Percentiles rank a stretch among this genome's conserved stretches.
phyloP scores from a whole-genome alignment of 2,888 invertebrate genomes.

The Thymelicus sylvestris region DNA sequence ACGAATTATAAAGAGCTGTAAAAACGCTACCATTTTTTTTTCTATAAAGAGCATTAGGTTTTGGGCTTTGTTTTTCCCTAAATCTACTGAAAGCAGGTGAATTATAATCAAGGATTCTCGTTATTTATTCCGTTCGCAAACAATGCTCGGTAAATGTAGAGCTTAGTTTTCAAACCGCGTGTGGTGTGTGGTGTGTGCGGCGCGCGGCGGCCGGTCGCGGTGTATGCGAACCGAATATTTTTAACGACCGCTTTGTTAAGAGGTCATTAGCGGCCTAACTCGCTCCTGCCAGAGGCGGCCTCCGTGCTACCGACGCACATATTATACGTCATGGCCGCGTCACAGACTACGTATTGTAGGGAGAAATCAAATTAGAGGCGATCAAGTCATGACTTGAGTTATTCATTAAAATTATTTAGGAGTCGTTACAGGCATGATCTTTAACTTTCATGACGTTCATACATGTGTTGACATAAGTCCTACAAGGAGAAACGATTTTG shows the following conservation, averaged over 20 bases:
- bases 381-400: too few relatives aligned
- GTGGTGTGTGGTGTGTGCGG: neutral
- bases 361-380: too few relatives aligned
- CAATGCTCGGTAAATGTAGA: conserved; percentile 4
- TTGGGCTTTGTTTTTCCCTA: neutral
- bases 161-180: conserved; percentile 9
- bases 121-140: conserved; percentile 2
- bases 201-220: neutral
- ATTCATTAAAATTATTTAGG: too few relatives aligned
- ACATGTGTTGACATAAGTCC: too few relatives aligned
- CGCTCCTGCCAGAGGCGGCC: neutral
- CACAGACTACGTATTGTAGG: conserved; percentile 1
- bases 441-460: too few relatives aligned
- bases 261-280: conserved; percentile 34
- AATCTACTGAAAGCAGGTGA: neutral
- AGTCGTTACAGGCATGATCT: too few relatives aligned
- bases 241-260: conserved; percentile 36
- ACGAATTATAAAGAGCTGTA: neutral
- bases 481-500: too few relatives aligned
- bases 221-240: conserved; percentile 33
- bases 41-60: neutral
- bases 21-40: neutral
- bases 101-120: conserved; percentile 6
- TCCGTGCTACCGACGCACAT: conserved; percentile 9
- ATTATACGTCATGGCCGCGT: conserved; percentile 3